A percentile compares a stretch with the other conserved stretches of the same genome.
Evolutionary conservation across 2,888 invertebrate species (phyloP).

Genomic region (Timema podura): DNA sequence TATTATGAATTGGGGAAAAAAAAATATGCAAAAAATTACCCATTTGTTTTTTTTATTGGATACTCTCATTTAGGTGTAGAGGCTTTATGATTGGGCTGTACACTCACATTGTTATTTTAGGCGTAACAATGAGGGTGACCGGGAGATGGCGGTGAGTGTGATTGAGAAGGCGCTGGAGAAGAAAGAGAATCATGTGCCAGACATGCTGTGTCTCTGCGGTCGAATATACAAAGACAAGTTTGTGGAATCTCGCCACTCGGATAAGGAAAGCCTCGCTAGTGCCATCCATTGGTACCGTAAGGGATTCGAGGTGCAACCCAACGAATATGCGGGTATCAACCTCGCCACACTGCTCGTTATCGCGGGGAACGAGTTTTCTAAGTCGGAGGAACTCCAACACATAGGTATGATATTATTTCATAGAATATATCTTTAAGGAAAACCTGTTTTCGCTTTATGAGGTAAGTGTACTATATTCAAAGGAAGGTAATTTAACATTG

Average conservation of each 20-base stretch:
- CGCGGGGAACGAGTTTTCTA: conserved; percentile 91
- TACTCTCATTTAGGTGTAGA: no score
- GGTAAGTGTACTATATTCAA: no score
- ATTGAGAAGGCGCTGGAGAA: conserved; percentile 88
- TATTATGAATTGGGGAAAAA: no score
- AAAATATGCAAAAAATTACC: no score
- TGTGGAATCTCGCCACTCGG: conserved; percentile 90
- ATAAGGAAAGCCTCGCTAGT: conserved; percentile 79
- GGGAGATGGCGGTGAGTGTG: conserved; percentile 88
- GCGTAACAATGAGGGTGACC: conserved; percentile 88
- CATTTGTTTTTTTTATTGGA: no score
- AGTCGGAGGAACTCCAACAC: conserved; percentile 85
- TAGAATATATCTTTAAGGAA: neutral
- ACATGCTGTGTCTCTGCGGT: conserved; percentile 95
- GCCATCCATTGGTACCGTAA: conserved; percentile 97
- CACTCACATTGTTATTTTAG: conserved; percentile 46
- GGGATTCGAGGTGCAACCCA: conserved; percentile 96
- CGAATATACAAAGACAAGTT: conserved; percentile 97
- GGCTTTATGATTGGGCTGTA: no score
- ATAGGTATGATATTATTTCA: conserved; percentile 57
- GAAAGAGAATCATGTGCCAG: conserved; percentile 93
- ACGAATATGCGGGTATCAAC: conserved; percentile 99
- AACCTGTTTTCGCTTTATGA: no score
- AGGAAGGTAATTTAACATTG: no score
- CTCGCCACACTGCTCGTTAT: conserved; percentile 95